Evolutionary conservation across 2,888 invertebrate genomes (phyloP).

Genomic region (Crioceris asparagi): DNA sequence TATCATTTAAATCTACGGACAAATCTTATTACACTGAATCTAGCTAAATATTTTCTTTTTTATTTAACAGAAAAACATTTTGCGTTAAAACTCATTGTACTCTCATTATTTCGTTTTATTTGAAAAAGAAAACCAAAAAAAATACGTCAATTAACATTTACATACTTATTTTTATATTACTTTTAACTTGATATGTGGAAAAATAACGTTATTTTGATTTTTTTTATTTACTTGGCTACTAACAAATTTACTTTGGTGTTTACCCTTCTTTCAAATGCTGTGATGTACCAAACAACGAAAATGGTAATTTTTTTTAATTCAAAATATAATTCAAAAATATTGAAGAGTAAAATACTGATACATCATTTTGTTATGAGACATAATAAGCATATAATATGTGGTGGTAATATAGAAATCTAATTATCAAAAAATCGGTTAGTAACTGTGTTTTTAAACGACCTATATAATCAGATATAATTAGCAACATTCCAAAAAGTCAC

Average conservation of each 20-base stretch:
- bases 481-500: too few species aligned
- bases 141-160: constrained; percentile 16
- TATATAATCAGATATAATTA: too few species aligned
- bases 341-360: too few species aligned
- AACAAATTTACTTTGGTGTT: constrained; percentile 21
- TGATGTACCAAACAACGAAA: constrained; percentile 5
- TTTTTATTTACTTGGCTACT: constrained; percentile 18
- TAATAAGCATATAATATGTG: too few species aligned
- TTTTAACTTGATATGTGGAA: constrained; percentile 26
- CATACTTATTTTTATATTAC: too few species aligned
- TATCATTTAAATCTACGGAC: constrained; percentile 29
- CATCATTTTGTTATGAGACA: too few species aligned
- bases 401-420: too few species aligned
- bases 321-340: too few species aligned
- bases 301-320: constrained; percentile 6
- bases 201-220: constrained; percentile 22
- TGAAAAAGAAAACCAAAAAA: constrained; percentile 12
- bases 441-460: too few species aligned
- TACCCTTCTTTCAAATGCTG: constrained; percentile 16
- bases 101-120: constrained; percentile 11
- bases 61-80: constrained; percentile 5
- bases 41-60: constrained; percentile 20
- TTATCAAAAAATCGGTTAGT: too few species aligned
- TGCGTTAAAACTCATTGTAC: constrained; percentile 16
- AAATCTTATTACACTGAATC: constrained; percentile 28